Evolutionary conservation across 2,888 invertebrate species (phyloP), one percentile per base, ranked within the genome.

Genomic region (Drosophila suboccidentalis): DNA sequence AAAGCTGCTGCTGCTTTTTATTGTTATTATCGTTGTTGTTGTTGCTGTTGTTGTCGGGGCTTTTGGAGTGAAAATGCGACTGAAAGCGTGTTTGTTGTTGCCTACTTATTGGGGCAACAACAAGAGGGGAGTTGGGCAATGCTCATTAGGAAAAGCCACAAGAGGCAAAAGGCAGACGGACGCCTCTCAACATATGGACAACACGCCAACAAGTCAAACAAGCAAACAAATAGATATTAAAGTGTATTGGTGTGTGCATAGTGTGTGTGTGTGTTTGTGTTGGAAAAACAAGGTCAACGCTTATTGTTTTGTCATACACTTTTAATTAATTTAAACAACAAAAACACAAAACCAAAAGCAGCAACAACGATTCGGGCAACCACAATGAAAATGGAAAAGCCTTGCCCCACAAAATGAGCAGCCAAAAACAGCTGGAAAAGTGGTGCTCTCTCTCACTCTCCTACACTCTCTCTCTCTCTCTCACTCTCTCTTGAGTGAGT

Each of bases 261-360:
- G 32, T 46, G 22, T 29, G 19, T 36, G 38, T 34, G 9, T 59
- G 22, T 32, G 13, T 53, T 29, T 26, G 61, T 41, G 62, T 34
- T 29, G 59, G 47, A 51, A 29, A 71, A 91, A 89, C 87, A 91
- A 91, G 91, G 91, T 91, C 90, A 91, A 72, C 55, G 75, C 78
- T 87, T 79, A 80, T 86, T 86, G 78, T 86, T 81, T 84, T 88
- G 78, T 87, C 78, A 88, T 86, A 87, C 73, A 87, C 69, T 85
- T 87, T 90, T 83, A 90, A 90, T 89, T 91, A 84, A 91, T 90
- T 91, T 86, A 89, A 80, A 82, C 44, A 74, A 65, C 51, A 73
- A 47, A 38, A 57, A 8, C 47, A 57, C 15, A 65, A 64, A 66
- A 53, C 62, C 50, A 39, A 39, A 60, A 47, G 43, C 22, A 50